A percentile compares a stretch with the other conserved stretches of the same genome.
These are phyloP conservation scores for Ophion ventricosus DNA, from an alignment of 2,888 invertebrate species.

Conservation along the genomic window DNA sequence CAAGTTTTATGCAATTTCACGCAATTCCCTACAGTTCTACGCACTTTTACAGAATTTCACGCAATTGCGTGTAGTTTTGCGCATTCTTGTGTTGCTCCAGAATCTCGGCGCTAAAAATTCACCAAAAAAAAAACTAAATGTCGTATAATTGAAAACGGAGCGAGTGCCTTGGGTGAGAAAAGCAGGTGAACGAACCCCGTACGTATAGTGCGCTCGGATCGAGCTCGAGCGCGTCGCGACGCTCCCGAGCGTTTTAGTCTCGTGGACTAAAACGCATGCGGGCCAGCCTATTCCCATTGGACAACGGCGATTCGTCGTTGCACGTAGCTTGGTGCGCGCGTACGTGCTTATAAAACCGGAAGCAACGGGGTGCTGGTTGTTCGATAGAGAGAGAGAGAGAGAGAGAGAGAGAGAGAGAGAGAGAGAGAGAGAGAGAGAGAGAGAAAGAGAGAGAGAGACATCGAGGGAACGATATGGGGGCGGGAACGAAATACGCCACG, in stretches of 20 bases:
- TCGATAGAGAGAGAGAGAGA: constrained; percentile 36
- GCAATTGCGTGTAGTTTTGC: too few species aligned
- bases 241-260: constrained; percentile 32
- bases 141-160: background rate
- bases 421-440: constrained; percentile 20
- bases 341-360: constrained; percentile 65
- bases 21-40: too few species aligned
- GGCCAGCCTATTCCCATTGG: constrained; percentile 60
- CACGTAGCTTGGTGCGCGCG: constrained; percentile 53
- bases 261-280: constrained; percentile 58
- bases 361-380: constrained; percentile 47
- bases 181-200: constrained; percentile 25
- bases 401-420: too few species aligned
- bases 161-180: background rate
- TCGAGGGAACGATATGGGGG: constrained; percentile 49
- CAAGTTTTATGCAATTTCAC: too few species aligned
- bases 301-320: constrained; percentile 63
- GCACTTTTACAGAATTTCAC: too few species aligned
- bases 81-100: too few species aligned
- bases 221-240: constrained; percentile 30
- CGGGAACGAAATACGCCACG: constrained; percentile 76
- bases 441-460: too few species aligned
- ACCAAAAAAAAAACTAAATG: too few species aligned
- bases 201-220: background rate
- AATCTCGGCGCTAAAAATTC: too few species aligned